A percentile compares a stretch with the other conserved stretches of the same genome.
These are phyloP conservation scores for Creontiades dilutus DNA, from an alignment of 2,888 invertebrate species.

Conservation along the genomic window DNA sequence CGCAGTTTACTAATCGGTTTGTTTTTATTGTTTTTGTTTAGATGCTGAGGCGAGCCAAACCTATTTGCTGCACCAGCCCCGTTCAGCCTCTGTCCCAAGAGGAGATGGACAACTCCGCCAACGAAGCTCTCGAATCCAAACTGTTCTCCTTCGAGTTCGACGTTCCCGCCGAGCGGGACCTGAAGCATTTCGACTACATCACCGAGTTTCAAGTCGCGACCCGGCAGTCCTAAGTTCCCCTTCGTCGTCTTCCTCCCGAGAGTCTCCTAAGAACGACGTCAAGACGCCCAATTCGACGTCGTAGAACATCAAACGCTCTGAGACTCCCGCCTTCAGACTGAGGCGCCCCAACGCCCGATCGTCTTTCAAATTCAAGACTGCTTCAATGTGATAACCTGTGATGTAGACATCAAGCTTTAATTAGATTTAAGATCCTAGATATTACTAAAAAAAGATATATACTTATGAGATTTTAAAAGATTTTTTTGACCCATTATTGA, in stretches of 20 bases:
- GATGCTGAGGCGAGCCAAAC: conserved; percentile 73
- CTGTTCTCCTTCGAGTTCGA: conserved; percentile 26
- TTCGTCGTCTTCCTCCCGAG: not conserved
- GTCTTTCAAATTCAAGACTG: conserved; percentile 67
- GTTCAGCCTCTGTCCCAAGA: conserved; percentile 61
- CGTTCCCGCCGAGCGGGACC: conserved; percentile 66
- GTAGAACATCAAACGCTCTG: not conserved
- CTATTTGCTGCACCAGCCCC: conserved; percentile 56
- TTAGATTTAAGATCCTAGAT: conserved; percentile 54
- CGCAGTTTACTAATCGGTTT: conserved; percentile 56
- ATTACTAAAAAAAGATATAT: not conserved
- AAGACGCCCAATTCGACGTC: not conserved
- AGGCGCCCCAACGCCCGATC: conserved; percentile 10
- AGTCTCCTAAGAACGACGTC: not conserved
- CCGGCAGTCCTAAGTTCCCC: conserved; percentile 43
- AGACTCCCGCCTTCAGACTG: conserved; percentile 16
- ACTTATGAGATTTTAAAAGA: conserved; percentile 37
- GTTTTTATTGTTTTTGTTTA: conserved; percentile 72
- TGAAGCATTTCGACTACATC: conserved; percentile 69
- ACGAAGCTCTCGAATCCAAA: conserved; percentile 73
- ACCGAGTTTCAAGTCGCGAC: conserved; percentile 71
- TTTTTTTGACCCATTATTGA: conserved; percentile 17
- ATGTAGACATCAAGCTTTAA: conserved; percentile 66
- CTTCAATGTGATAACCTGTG: conserved; percentile 66
- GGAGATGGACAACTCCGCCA: conserved; percentile 72